Evolutionary conservation across 2,797 vertebrate species (phyloP).

Genomic region (Sebastolobus alascanus): DNA sequence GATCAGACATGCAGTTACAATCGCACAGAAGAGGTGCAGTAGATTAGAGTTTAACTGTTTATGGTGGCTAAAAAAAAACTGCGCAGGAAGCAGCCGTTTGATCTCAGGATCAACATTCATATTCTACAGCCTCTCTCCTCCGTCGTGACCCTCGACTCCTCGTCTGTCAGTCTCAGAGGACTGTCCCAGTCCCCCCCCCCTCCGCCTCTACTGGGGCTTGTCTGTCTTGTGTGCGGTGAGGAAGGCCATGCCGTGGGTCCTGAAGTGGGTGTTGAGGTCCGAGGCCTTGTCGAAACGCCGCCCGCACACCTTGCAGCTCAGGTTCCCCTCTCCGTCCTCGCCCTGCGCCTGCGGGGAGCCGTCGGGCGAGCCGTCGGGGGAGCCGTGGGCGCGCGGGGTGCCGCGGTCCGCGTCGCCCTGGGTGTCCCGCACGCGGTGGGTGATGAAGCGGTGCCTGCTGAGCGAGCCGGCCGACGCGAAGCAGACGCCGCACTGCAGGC

Average conservation of each 20-base stretch:
- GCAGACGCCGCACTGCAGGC: constrained; percentile 94
- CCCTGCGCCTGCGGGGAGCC: constrained; percentile 70
- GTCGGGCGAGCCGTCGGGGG: constrained; percentile 81
- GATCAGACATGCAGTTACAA: constrained; percentile 79
- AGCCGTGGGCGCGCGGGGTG: constrained; percentile 57
- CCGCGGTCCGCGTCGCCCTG: constrained; percentile 72
- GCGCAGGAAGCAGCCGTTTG: constrained; percentile 61
- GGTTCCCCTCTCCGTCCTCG: constrained; percentile 82
- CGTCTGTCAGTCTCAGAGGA: constrained; percentile 16
- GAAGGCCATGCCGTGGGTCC: constrained; percentile 98
- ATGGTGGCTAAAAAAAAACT: constrained; percentile 59
- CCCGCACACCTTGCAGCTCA: constrained; percentile 92
- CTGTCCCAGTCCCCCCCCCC: background rate
- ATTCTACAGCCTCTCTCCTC: constrained; percentile 44
- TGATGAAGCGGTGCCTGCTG: constrained; percentile 94
- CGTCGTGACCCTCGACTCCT: background rate
- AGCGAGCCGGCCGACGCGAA: constrained; percentile 94
- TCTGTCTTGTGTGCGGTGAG: constrained; percentile 93
- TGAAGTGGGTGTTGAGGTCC: constrained; percentile 96
- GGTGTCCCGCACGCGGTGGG: constrained; percentile 91
- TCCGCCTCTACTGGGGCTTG: constrained; percentile 81
- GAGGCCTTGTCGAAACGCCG: constrained; percentile 91
- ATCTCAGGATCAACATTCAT: constrained; percentile 70
- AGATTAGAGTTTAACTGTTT: constrained; percentile 61
- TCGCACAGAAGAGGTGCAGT: constrained; percentile 68